Conservation (phyloP, 2,888 invertebrate species). For the Cosmia pyralina region DNA sequence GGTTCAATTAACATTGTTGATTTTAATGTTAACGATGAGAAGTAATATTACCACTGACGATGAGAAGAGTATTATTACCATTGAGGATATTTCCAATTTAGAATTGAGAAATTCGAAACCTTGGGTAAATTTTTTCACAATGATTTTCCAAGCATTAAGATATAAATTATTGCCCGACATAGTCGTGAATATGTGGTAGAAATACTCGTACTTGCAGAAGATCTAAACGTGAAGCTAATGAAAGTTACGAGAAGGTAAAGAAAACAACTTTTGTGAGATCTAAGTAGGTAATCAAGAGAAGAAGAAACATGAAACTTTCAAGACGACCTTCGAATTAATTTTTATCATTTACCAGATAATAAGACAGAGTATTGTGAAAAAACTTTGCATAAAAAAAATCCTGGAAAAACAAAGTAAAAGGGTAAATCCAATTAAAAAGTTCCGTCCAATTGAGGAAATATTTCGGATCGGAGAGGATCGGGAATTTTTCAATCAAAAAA, state of each 20-base stretch:
- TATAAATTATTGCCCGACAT: no score
- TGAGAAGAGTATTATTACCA: background rate
- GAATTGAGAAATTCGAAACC: background rate
- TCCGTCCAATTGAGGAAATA: conserved; percentile 2
- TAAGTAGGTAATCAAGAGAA: no score
- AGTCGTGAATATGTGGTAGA: background rate
- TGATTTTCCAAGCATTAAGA: background rate
- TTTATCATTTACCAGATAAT: conserved; percentile 10
- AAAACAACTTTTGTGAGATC: background rate
- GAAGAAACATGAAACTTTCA: background rate
- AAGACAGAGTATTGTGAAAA: background rate
- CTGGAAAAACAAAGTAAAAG: background rate
- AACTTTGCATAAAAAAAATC: conserved; percentile 1
- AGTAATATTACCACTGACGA: conserved; percentile 3
- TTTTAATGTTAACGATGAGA: conserved; percentile 14
- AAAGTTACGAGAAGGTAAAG: background rate
- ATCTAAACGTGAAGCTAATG: background rate
- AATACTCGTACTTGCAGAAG: no score
- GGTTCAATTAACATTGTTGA: conserved; percentile 34
- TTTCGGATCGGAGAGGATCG: background rate
- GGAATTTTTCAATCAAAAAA: conserved; percentile 22
- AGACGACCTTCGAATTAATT: background rate
- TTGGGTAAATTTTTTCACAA: background rate
- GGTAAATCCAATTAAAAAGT: conserved; percentile 29
- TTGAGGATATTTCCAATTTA: conserved; percentile 17